Percentiles rank a stretch among this genome's conserved stretches.
These are phyloP conservation scores for Dicroscelio sp. DNA, from an alignment of 2,888 invertebrate genomes.

Conservation along the genomic window DNA sequence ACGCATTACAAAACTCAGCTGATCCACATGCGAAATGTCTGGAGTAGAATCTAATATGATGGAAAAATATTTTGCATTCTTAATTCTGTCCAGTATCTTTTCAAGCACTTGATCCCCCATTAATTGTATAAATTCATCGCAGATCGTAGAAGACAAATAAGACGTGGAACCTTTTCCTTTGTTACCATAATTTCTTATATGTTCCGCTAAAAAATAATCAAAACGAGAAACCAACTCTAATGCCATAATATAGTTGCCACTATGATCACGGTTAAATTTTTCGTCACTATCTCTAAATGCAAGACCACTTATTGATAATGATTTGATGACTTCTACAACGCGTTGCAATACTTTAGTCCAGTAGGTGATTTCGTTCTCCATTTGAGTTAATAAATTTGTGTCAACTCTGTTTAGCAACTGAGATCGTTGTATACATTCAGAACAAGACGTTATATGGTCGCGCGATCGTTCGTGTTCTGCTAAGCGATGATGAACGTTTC, in stretches of 20 bases:
- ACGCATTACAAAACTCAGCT: conserved; percentile 43
- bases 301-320: conserved; percentile 25
- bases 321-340: conserved; percentile 33
- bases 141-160: conserved; percentile 83
- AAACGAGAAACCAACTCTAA: conserved; percentile 73
- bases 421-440: conserved; percentile 3
- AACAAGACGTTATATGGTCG: conserved; percentile 18
- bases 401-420: not conserved
- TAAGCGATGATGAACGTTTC: conserved; percentile 42
- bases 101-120: conserved; percentile 26
- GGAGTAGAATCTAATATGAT: conserved; percentile 55
- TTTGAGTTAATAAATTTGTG: not conserved
- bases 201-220: conserved; percentile 86
- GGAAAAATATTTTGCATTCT: conserved; percentile 50
- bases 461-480: conserved; percentile 28
- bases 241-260: conserved; percentile 34
- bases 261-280: conserved; percentile 48
- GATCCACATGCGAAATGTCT: conserved; percentile 52
- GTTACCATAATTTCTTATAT: conserved; percentile 81
- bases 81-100: conserved; percentile 5
- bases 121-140: conserved; percentile 41
- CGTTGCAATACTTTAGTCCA: conserved; percentile 34
- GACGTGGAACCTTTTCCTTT: conserved; percentile 85
- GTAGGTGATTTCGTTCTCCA: conserved; percentile 34
- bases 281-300: conserved; percentile 35